A percentile compares a stretch with the other conserved stretches of the same genome.
Evolutionary conservation across 2,888 invertebrate species (phyloP).

Genomic region (Drosophila lacicola): DNA sequence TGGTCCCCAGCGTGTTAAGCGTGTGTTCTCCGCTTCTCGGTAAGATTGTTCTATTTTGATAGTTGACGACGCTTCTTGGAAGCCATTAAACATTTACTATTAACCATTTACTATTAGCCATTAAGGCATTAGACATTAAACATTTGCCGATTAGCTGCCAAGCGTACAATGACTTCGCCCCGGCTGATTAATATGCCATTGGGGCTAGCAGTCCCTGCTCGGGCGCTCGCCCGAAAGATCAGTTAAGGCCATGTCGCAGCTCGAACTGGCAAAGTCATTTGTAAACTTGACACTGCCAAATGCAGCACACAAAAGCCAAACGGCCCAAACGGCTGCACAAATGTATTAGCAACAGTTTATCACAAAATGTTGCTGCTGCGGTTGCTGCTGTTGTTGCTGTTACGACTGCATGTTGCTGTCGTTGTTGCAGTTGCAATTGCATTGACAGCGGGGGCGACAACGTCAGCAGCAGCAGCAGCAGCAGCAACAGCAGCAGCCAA

Average conservation of each 20-base stretch:
- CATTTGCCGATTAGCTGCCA: slow-evolving; percentile 43
- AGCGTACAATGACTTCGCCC: slow-evolving; percentile 68
- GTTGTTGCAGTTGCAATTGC: slow-evolving; percentile 42
- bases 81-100: slow-evolving; percentile 57
- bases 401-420: slow-evolving; percentile 35
- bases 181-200: slow-evolving; percentile 67
- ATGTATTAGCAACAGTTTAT: slow-evolving; percentile 79
- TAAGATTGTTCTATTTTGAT: slow-evolving; percentile 80
- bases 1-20: slow-evolving; percentile 45
- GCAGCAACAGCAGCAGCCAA: slow-evolving; percentile 46
- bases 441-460: slow-evolving; percentile 73
- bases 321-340: slow-evolving; percentile 67
- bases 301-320: slow-evolving; percentile 63
- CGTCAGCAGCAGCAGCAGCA: slow-evolving; percentile 6
- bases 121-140: slow-evolving; percentile 35
- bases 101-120: slow-evolving; percentile 6
- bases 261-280: slow-evolving; percentile 69
- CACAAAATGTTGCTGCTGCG: slow-evolving; percentile 60
- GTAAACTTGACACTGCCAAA: slow-evolving; percentile 73
- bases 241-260: slow-evolving; percentile 60
- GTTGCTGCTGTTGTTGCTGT: slow-evolving; percentile 27
- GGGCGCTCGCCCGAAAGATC: slow-evolving; percentile 44
- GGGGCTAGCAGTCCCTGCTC: slow-evolving; percentile 7
- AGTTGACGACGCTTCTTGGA: slow-evolving; percentile 61
- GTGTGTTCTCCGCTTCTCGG: slow-evolving; percentile 46